A percentile compares a stretch with the other conserved stretches of the same genome.
Evolutionary conservation across 2,797 vertebrate species (phyloP).

Genomic region (Danio jaintianensis): DNA sequence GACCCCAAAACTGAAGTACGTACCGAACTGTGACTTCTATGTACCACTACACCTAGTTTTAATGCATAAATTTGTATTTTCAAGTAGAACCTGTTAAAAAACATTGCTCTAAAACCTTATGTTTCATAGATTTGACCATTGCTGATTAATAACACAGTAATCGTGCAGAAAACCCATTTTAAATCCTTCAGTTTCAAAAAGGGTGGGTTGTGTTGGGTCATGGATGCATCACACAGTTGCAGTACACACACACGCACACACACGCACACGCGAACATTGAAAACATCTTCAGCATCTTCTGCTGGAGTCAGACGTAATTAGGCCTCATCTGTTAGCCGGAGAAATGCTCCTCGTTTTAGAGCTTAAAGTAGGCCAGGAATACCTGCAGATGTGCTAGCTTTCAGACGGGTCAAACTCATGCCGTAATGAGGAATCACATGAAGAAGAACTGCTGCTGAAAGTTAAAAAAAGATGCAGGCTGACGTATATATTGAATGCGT

Average conservation of each 20-base stretch:
- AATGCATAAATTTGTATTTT: background rate
- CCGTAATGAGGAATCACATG: background rate
- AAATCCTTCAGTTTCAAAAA: background rate
- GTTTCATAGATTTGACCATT: background rate
- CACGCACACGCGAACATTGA: no score
- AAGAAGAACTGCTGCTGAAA: background rate
- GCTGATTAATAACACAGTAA: background rate
- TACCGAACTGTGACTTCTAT: no score
- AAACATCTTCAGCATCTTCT: slow-evolving; percentile 23
- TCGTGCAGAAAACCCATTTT: background rate
- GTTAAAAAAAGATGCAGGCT: background rate
- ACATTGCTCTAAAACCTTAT: background rate
- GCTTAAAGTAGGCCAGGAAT: slow-evolving; percentile 8
- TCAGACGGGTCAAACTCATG: background rate
- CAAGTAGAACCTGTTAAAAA: background rate
- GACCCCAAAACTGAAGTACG: no score
- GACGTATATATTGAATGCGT: background rate
- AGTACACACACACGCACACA: background rate
- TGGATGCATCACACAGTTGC: slow-evolving; percentile 37
- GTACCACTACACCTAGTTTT: no score
- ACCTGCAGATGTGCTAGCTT: slow-evolving; percentile 12
- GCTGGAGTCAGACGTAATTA: slow-evolving; percentile 18
- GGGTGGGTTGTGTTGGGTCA: slow-evolving; percentile 28
- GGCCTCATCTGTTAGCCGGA: slow-evolving; percentile 55
- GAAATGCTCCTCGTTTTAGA: background rate